Base-by-base conservation (phyloP, 2,113 vertebrate species). In the Corapipo altera region DNA sequence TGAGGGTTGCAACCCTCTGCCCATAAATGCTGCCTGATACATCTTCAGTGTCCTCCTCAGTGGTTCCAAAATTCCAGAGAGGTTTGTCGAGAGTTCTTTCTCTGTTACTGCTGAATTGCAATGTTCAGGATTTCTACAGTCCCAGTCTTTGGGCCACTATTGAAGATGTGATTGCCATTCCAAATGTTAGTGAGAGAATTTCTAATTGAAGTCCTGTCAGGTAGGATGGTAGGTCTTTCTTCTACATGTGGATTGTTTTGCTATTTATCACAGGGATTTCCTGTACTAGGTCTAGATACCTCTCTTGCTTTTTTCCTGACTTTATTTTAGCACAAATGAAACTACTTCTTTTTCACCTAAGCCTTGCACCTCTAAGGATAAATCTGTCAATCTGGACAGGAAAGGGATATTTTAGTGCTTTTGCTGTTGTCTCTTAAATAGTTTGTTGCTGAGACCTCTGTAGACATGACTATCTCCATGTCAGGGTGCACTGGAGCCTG, bases 111-210 rank as follows among this genome's bases (percentile, higher is more conserved):
- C 21, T 49, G 44, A 32, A 73, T 69, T 32, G 22, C 1, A 5
- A 37, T 67, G 41, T 10, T 49, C 22, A 49, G 28, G 64, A 37
- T 44, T 72, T 80, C 30, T 3, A 1, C 2, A 14, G 24, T 49
- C 24, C 51, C 9, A 35, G 0, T 27, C n/a, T 44, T 27, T 24
- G 15, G 51, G 15, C 30, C 5, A 11, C 32, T 4, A 3, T 0
- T 48, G 27, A 59, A 66, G 24, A 28, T 12, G 19, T 51, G 32
- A 52, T 35, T 80, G 7, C 4, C 4, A 9, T n/a, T 61, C 55
- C 41, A 73, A 72, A 44, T 6, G 5, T 8, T n/a, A 57, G 24
- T 41, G 26, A 79, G 75, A 51, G 6, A 41, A 27, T 46, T 88
- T 80, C 20, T 48, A 14, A 21, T 26, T 69, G 37, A 16, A 57